phyloP scores from a whole-genome alignment of 2,113 vertebrate species.

The Mirza zaza region DNA sequence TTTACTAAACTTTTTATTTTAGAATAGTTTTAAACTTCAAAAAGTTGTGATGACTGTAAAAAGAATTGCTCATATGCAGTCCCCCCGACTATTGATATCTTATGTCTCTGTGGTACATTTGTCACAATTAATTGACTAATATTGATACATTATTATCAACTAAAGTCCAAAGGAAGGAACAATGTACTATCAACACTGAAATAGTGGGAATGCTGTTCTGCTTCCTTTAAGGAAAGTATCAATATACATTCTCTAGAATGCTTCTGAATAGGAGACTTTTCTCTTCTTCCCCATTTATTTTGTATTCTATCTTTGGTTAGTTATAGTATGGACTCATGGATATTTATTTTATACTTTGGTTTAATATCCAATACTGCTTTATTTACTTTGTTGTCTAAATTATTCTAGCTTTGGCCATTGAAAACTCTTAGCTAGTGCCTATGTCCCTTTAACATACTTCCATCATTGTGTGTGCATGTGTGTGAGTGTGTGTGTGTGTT shows the following conservation, averaged over 20 bases:
- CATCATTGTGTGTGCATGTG: neutral
- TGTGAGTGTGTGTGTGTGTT: neutral
- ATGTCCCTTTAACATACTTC: neutral
- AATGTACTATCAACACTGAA: too few species aligned
- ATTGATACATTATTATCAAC: neutral
- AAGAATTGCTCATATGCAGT: neutral
- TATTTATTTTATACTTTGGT: neutral
- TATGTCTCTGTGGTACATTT: neutral
- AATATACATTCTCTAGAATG: neutral
- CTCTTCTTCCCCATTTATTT: neutral
- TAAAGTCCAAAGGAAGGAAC: neutral
- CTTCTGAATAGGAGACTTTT: neutral
- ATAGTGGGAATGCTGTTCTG: fast-evolving
- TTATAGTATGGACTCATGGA: neutral
- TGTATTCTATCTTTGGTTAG: neutral
- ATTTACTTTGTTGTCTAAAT: neutral
- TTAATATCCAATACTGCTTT: neutral
- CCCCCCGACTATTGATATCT: neutral
- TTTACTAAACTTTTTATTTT: neutral
- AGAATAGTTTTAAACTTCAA: neutral
- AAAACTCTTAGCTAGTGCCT: neutral
- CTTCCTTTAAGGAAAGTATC: neutral
- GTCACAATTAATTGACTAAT: neutral
- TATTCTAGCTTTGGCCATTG: neutral
- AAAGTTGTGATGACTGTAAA: neutral